phyloP scores from a whole-genome alignment of 1,140 invertebrate species.

The Sminthurinus signatus region DNA sequence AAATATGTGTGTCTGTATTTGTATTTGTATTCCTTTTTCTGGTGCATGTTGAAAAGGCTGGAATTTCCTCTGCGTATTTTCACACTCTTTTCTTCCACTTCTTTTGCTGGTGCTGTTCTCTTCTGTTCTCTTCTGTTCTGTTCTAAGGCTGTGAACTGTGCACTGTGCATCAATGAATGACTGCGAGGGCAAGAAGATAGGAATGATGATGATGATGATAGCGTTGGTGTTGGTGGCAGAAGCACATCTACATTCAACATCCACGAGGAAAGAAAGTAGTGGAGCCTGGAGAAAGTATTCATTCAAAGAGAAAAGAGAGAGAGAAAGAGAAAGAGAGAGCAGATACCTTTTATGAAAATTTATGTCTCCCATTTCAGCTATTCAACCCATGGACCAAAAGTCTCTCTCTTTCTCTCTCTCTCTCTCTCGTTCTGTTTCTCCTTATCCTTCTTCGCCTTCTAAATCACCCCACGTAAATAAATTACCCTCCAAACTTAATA shows the following conservation, averaged over 20 bases:
- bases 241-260: too few relatives aligned
- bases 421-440: too few relatives aligned
- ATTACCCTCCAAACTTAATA: slow-evolving; percentile 9
- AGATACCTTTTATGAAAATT: slow-evolving; percentile 16
- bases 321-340: slow-evolving; percentile 4
- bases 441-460: too few relatives aligned
- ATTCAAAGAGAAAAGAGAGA: neutral
- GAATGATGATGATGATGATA: too few relatives aligned
- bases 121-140: too few relatives aligned
- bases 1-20: too few relatives aligned
- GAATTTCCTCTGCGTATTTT: neutral
- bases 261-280: neutral
- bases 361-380: slow-evolving; percentile 12
- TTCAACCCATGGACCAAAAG: slow-evolving; percentile 9
- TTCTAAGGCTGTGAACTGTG: too few relatives aligned
- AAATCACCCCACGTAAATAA: slow-evolving; percentile 18
- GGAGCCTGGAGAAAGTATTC: neutral
- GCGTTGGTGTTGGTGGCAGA: too few relatives aligned
- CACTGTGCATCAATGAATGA: too few relatives aligned
- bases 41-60: neutral
- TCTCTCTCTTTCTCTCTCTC: neutral
- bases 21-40: too few relatives aligned
- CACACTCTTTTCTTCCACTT: neutral
- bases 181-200: too few relatives aligned
- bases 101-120: too few relatives aligned